A percentile compares a stretch with the other conserved stretches of the same genome.
Evolutionary conservation across 2,888 invertebrate genomes (phyloP).

Genomic region (Serripes groenlandicus): DNA sequence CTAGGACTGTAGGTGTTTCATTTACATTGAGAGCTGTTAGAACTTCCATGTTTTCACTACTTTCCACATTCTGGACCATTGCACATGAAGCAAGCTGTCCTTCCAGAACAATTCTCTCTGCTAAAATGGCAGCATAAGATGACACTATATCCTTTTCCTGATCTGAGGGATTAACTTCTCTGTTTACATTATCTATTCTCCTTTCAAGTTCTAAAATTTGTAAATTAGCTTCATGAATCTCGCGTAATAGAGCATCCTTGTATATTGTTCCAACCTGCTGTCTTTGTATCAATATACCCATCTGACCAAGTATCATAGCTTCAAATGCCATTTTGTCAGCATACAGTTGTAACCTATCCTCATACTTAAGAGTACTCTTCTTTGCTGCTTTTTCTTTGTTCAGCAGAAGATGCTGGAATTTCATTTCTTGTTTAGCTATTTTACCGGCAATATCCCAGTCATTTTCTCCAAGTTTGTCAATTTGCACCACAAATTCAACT

Average conservation of each 20-base stretch:
- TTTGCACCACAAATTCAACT: slow-evolving; percentile 75
- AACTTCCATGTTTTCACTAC: slow-evolving; percentile 69
- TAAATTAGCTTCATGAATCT: slow-evolving; percentile 78
- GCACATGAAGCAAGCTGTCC: slow-evolving; percentile 77
- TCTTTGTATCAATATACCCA: slow-evolving; percentile 78
- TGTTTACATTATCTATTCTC: slow-evolving; percentile 72
- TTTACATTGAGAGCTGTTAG: slow-evolving; percentile 69
- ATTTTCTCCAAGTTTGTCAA: slow-evolving; percentile 73
- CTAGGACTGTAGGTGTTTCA: slow-evolving; percentile 74
- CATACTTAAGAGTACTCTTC: slow-evolving; percentile 66
- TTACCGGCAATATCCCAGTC: slow-evolving; percentile 80
- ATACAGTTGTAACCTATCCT: slow-evolving; percentile 76
- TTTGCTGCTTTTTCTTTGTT: slow-evolving; percentile 62
- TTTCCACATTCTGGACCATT: slow-evolving; percentile 69
- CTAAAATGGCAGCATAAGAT: slow-evolving; percentile 92
- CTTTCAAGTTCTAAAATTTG: slow-evolving; percentile 68
- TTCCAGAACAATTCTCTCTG: slow-evolving; percentile 88
- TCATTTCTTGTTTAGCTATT: slow-evolving; percentile 72
- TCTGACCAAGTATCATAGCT: slow-evolving; percentile 80
- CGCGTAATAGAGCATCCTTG: slow-evolving; percentile 74
- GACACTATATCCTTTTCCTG: slow-evolving; percentile 87
- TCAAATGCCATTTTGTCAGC: slow-evolving; percentile 82
- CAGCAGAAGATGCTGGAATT: slow-evolving; percentile 63
- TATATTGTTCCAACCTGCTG: slow-evolving; percentile 72
- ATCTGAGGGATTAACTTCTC: slow-evolving; percentile 69